phyloP scores from a whole-genome alignment of 2,888 invertebrate species.

The Rotaria macrura region DNA sequence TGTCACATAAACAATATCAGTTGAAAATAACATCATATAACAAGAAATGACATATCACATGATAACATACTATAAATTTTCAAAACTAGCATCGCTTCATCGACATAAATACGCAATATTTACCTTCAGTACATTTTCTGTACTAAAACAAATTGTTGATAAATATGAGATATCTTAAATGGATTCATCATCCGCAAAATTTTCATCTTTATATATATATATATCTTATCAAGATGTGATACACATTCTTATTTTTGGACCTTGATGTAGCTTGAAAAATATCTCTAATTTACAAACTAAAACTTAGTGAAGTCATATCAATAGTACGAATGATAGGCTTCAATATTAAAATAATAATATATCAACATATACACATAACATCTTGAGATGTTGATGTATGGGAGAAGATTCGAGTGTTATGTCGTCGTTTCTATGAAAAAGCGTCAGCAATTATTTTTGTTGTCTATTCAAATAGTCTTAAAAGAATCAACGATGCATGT shows the following conservation, averaged over 20 bases:
- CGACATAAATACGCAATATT: too few relatives aligned
- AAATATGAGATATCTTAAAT: too few relatives aligned
- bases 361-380: background rate
- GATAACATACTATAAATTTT: background rate
- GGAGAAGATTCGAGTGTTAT: background rate
- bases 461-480: background rate
- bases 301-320: slow-evolving; percentile 95
- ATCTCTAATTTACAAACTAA: slow-evolving; percentile 88
- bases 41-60: background rate
- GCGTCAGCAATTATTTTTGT: background rate
- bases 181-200: background rate
- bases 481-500: background rate
- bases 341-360: background rate
- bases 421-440: background rate
- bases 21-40: too few relatives aligned
- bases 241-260: background rate
- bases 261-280: slow-evolving; percentile 4
- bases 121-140: too few relatives aligned
- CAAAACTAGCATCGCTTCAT: background rate
- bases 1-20: background rate
- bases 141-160: too few relatives aligned
- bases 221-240: background rate
- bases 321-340: slow-evolving; percentile 84
- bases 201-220: background rate
- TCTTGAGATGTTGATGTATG: slow-evolving; percentile 2